These are phyloP conservation scores for Plestiodon gilberti DNA, from an alignment of 2,113 vertebrate genomes.

Conservation along the genomic window DNA sequence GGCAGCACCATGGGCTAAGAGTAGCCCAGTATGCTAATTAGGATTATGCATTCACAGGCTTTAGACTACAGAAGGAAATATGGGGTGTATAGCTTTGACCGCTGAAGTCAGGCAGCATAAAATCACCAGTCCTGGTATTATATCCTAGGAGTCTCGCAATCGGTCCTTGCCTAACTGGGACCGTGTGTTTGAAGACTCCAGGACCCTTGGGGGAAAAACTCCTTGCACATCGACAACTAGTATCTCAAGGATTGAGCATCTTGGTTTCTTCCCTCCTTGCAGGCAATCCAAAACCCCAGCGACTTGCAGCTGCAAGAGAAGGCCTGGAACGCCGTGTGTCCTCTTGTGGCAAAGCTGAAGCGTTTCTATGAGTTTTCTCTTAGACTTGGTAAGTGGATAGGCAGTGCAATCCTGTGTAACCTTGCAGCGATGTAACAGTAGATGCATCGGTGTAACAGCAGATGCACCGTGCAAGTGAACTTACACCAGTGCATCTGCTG, in stretches of 20 bases:
- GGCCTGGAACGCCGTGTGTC: conserved; percentile 92
- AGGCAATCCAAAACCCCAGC: conserved; percentile 92
- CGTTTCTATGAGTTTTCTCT: conserved; percentile 94
- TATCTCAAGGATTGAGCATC: neutral
- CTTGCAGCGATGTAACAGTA: too few species aligned
- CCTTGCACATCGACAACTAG: neutral
- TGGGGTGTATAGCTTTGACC: neutral
- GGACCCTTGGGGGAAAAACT: neutral
- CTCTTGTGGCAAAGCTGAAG: conserved; percentile 92
- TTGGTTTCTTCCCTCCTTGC: neutral
- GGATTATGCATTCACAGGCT: too few species aligned
- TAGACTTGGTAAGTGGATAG: conserved; percentile 81
- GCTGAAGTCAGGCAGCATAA: neutral
- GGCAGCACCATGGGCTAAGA: too few species aligned
- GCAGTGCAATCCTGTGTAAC: too few species aligned
- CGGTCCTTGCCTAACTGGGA: neutral
- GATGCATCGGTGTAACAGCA: too few species aligned
- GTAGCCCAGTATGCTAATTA: too few species aligned
- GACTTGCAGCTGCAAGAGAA: conserved; percentile 90
- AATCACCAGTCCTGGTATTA: neutral
- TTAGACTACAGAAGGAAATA: neutral
- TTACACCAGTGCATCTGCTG: too few species aligned
- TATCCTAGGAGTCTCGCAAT: neutral
- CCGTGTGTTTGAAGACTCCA: neutral
- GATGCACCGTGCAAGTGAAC: too few species aligned